A percentile compares a stretch with the other conserved stretches of the same genome.
Conservation (phyloP, 2,797 vertebrate species). For the Acipenser oxyrinchus region DNA sequence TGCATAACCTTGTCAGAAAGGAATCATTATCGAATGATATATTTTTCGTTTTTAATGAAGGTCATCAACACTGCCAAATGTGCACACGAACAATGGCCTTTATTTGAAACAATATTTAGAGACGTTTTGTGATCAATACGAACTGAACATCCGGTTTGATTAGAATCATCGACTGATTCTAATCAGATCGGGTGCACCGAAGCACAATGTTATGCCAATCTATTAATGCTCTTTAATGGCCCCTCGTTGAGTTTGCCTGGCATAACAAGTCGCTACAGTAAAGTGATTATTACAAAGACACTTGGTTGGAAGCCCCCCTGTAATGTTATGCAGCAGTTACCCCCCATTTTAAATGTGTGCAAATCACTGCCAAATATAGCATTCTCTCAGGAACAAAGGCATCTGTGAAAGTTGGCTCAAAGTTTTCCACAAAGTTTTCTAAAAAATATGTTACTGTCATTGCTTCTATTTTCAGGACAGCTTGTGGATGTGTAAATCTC, state of each 20-base stretch:
- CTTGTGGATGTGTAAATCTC: too few relatives aligned
- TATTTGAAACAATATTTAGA: conserved; percentile 80
- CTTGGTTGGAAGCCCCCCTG: conserved; percentile 45
- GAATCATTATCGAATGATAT: conserved; percentile 48
- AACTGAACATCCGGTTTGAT: conserved; percentile 37
- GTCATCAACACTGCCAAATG: conserved; percentile 65
- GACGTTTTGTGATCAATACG: conserved; percentile 80
- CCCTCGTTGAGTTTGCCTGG: conserved; percentile 66
- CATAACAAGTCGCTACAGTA: conserved; percentile 68
- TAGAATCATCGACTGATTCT: too few relatives aligned
- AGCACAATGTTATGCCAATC: conserved; percentile 79
- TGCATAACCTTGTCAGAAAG: too few relatives aligned
- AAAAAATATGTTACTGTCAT: too few relatives aligned
- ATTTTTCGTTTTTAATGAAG: conserved; percentile 66
- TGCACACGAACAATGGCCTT: conserved; percentile 69
- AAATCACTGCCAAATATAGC: too few relatives aligned
- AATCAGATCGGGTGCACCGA: conserved; percentile 8
- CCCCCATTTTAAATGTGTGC: too few relatives aligned
- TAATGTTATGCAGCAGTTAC: too few relatives aligned
- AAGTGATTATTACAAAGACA: conserved; percentile 65
- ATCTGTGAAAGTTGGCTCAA: too few relatives aligned
- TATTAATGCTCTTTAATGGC: conserved; percentile 87
- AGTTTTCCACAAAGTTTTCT: too few relatives aligned
- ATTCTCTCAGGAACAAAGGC: too few relatives aligned
- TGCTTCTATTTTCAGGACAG: too few relatives aligned